These are phyloP conservation scores for Carposina sasakii DNA, from an alignment of 1,140 invertebrate species.

Conservation along the genomic window DNA sequence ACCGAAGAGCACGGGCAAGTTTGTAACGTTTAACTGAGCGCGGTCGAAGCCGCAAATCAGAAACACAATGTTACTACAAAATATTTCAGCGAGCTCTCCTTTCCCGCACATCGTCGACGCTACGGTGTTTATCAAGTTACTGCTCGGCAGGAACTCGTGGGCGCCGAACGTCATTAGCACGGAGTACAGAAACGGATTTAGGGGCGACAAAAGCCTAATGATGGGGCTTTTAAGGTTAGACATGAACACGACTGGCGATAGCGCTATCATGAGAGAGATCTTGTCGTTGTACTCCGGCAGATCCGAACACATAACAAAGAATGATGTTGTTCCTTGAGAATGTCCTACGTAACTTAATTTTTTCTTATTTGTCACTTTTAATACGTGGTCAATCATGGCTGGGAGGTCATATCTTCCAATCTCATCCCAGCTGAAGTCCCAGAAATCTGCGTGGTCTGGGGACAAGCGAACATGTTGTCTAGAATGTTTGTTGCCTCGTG, in stretches of 20 bases:
- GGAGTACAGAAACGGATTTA: neutral
- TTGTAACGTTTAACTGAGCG: conserved; percentile 50
- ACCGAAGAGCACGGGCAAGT: conserved; percentile 80
- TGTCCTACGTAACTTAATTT: conserved; percentile 75
- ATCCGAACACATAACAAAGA: conserved; percentile 73
- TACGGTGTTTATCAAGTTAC: neutral
- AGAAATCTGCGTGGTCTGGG: conserved; percentile 71
- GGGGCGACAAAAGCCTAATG: conserved; percentile 27
- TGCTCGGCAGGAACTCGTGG: neutral
- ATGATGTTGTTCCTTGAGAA: conserved; percentile 78
- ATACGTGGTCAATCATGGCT: conserved; percentile 66
- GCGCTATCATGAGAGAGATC: conserved; percentile 46
- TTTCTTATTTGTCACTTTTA: conserved; percentile 48
- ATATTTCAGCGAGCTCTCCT: neutral
- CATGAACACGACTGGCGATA: conserved; percentile 75
- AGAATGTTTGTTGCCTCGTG: conserved; percentile 77
- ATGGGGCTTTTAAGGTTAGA: conserved; percentile 66
- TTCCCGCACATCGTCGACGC: neutral
- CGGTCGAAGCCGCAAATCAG: conserved; percentile 21
- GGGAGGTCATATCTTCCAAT: conserved; percentile 69
- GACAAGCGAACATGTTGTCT: conserved; percentile 67
- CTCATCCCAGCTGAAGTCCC: conserved; percentile 76
- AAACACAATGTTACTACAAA: conserved; percentile 12
- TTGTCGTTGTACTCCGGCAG: conserved; percentile 77
- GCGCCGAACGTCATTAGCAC: neutral